Evolutionary conservation across 2,113 vertebrate genomes (phyloP).

Genomic region (Tretioscincus oriximinensis): DNA sequence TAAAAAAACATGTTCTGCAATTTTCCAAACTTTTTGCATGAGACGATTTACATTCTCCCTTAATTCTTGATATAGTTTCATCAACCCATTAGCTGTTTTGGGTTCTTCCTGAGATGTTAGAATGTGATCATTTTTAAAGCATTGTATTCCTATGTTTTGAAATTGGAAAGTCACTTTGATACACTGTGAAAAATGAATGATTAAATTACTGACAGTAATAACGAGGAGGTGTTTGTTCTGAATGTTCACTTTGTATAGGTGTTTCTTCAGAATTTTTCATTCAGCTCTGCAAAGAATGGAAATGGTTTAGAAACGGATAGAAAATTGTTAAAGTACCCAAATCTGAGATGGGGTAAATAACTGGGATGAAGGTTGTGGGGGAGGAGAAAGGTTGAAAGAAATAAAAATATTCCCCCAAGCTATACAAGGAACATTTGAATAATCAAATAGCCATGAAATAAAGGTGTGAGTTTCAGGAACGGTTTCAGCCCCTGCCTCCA

Average conservation of each 20-base stretch:
- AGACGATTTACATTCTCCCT: too few relatives aligned
- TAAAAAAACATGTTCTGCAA: too few relatives aligned
- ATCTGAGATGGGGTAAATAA: background rate
- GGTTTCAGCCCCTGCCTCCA: background rate
- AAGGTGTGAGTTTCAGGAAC: background rate
- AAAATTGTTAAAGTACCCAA: background rate
- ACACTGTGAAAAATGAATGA: too few relatives aligned
- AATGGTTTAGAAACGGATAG: background rate
- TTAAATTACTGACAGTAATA: too few relatives aligned
- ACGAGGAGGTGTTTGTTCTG: background rate
- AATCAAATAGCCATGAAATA: conserved; percentile 6
- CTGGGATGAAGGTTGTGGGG: too few relatives aligned
- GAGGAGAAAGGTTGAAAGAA: background rate
- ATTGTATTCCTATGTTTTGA: too few relatives aligned
- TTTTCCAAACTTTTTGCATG: too few relatives aligned
- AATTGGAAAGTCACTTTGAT: too few relatives aligned
- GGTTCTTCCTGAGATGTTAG: too few relatives aligned
- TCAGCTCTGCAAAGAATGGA: background rate
- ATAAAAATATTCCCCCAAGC: background rate
- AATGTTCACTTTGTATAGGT: background rate
- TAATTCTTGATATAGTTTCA: too few relatives aligned
- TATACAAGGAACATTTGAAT: background rate
- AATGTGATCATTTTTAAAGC: too few relatives aligned
- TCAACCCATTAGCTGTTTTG: too few relatives aligned
- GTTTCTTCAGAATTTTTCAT: background rate